These are phyloP conservation scores for Zophobas atratus DNA, from an alignment of 1,140 invertebrate species.

Conservation along the genomic window DNA sequence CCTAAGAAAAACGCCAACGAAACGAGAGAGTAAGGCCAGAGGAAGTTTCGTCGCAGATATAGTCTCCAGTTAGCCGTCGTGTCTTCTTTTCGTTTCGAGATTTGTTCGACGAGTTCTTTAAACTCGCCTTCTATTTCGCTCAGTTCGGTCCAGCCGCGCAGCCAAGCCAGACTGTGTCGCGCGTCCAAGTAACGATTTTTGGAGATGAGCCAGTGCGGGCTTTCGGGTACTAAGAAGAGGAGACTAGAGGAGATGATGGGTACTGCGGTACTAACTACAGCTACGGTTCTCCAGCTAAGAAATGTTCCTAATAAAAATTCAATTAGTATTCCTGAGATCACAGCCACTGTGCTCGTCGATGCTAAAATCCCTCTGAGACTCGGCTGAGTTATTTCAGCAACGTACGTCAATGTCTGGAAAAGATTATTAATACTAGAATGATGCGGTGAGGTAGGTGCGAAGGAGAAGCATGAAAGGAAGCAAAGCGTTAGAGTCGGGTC, in stretches of 20 bases:
- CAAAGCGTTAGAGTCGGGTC: slow-evolving; percentile 5
- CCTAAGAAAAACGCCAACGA: slow-evolving; percentile 78
- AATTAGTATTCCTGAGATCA: slow-evolving; percentile 81
- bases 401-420: slow-evolving; percentile 81
- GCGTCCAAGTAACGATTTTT: slow-evolving; percentile 75
- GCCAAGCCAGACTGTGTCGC: slow-evolving; percentile 74
- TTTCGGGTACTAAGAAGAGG: slow-evolving; percentile 82
- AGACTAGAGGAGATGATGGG: slow-evolving; percentile 77
- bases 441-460: not conserved
- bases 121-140: slow-evolving; percentile 73
- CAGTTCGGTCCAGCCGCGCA: slow-evolving; percentile 76
- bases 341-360: slow-evolving; percentile 80
- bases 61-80: slow-evolving; percentile 49
- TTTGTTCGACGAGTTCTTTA: slow-evolving; percentile 65
- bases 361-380: slow-evolving; percentile 81
- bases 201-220: slow-evolving; percentile 81
- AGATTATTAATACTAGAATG: not conserved
- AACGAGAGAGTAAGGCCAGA: slow-evolving; percentile 77
- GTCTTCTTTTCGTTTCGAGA: slow-evolving; percentile 24
- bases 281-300: slow-evolving; percentile 79
- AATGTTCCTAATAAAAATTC: slow-evolving; percentile 80
- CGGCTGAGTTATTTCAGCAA: slow-evolving; percentile 85
- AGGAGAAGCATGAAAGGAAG: not conserved
- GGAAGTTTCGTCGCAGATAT: slow-evolving; percentile 70
- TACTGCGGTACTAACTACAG: slow-evolving; percentile 77